These are phyloP conservation scores for Chiloscyllium plagiosum DNA, from an alignment of 2,113 vertebrate species.

Conservation along the genomic window DNA sequence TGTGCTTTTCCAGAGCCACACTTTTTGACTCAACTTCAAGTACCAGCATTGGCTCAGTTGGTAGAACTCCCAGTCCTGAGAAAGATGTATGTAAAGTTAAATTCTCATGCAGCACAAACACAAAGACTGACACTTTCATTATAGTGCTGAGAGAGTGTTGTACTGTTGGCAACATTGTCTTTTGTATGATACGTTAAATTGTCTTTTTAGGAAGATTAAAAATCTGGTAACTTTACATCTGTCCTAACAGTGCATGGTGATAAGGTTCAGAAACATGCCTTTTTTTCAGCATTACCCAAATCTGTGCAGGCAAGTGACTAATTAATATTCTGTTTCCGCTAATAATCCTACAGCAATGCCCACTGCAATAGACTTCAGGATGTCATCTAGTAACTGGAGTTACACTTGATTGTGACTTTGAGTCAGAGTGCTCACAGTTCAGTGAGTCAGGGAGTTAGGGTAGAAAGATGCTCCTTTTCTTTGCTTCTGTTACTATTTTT, in stretches of 20 bases:
- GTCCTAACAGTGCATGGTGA: no score
- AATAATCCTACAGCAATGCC: neutral
- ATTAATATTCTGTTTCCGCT: neutral
- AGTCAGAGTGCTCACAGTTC: no score
- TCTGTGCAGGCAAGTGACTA: neutral
- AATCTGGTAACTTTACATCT: no score
- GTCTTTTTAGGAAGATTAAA: no score
- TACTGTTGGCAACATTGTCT: neutral
- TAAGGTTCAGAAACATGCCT: no score
- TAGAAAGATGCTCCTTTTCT: no score
- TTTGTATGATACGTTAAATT: neutral
- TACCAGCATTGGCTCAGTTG: neutral
- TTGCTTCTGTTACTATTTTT: no score
- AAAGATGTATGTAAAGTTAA: neutral
- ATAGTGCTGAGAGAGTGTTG: neutral
- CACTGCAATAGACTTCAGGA: neutral
- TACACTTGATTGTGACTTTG: no score
- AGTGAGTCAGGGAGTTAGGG: no score
- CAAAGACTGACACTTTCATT: neutral
- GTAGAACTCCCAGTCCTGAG: neutral
- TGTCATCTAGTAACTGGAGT: neutral
- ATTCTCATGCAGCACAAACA: neutral
- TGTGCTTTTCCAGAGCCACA: no score
- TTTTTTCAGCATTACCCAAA: no score
- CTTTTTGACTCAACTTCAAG: no score